phyloP scores from a whole-genome alignment of 2,888 invertebrate genomes.

The Andrena haemorrhoa region DNA sequence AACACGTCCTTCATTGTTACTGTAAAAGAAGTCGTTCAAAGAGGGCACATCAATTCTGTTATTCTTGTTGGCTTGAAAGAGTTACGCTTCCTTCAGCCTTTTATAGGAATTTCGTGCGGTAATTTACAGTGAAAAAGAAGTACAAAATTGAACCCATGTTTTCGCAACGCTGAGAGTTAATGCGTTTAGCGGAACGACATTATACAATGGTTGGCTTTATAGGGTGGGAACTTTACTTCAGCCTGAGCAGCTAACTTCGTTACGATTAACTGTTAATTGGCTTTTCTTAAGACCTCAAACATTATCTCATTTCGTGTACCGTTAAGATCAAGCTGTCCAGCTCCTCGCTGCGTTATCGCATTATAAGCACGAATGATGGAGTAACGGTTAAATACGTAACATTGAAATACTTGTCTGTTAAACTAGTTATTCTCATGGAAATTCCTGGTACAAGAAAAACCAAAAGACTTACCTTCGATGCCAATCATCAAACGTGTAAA shows the following conservation, averaged over 20 bases:
- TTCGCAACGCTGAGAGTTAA: slow-evolving; percentile 14
- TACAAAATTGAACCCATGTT: slow-evolving; percentile 15
- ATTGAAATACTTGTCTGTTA: background rate
- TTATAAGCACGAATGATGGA: background rate
- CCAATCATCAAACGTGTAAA: no score
- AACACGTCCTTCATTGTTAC: background rate
- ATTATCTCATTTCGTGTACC: slow-evolving; percentile 15
- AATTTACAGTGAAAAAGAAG: background rate
- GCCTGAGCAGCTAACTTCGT: slow-evolving; percentile 41
- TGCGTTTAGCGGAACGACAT: slow-evolving; percentile 8
- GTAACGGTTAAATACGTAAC: background rate
- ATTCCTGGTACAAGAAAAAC: no score
- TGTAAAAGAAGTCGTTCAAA: background rate
- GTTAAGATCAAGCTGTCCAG: slow-evolving; percentile 4
- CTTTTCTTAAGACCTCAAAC: slow-evolving; percentile 19
- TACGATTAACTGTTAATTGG: slow-evolving; percentile 58
- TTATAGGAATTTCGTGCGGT: background rate
- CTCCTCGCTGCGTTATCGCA: background rate
- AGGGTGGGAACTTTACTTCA: slow-evolving; percentile 16
- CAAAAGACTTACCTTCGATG: no score
- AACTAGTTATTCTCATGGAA: background rate
- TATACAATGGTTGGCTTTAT: slow-evolving; percentile 15
- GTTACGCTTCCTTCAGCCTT: background rate
- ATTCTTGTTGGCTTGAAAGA: background rate
- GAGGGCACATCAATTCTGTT: background rate